These are phyloP conservation scores for Encarsia formosa DNA, from an alignment of 2,888 invertebrate genomes.

Conservation along the genomic window DNA sequence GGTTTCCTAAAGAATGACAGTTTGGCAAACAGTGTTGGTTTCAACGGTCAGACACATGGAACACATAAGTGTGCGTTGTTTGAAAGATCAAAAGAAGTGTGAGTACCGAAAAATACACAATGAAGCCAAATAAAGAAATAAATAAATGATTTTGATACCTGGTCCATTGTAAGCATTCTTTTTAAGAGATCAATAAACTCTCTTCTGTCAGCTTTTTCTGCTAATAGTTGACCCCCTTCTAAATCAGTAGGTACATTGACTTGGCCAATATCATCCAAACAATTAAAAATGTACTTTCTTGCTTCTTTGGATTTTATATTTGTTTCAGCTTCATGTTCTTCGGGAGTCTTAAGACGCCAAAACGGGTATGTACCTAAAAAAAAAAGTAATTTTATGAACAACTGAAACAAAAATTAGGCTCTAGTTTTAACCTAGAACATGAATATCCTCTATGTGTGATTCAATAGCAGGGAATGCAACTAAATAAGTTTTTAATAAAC, in stretches of 20 bases:
- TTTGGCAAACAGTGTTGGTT: too few species aligned
- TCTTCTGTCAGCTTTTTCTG: conserved; percentile 94
- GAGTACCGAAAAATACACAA: too few species aligned
- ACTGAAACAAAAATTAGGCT: not conserved
- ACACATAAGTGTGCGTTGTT: too few species aligned
- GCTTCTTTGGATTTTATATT: conserved; percentile 99
- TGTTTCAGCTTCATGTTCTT: conserved; percentile 97
- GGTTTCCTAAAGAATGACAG: too few species aligned
- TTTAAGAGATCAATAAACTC: conserved; percentile 98
- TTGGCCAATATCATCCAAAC: conserved; percentile 96
- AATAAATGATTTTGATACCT: conserved; percentile 55
- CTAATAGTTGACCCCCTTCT: conserved; percentile 92
- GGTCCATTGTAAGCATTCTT: conserved; percentile 97
- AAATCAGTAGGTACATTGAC: conserved; percentile 96
- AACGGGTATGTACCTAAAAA: conserved; percentile 67
- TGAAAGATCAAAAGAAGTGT: too few species aligned
- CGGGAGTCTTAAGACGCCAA: conserved; percentile 88
- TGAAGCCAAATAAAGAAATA: not conserved
- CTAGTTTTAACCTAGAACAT: not conserved
- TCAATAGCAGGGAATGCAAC: too few species aligned
- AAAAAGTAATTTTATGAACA: not conserved
- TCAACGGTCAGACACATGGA: too few species aligned
- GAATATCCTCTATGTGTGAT: too few species aligned
- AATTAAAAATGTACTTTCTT: conserved; percentile 98
- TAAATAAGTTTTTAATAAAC: too few species aligned